These are phyloP conservation scores for Heterocephalus glaber DNA, from an alignment of 2,113 vertebrate species.

Conservation along the genomic window DNA sequence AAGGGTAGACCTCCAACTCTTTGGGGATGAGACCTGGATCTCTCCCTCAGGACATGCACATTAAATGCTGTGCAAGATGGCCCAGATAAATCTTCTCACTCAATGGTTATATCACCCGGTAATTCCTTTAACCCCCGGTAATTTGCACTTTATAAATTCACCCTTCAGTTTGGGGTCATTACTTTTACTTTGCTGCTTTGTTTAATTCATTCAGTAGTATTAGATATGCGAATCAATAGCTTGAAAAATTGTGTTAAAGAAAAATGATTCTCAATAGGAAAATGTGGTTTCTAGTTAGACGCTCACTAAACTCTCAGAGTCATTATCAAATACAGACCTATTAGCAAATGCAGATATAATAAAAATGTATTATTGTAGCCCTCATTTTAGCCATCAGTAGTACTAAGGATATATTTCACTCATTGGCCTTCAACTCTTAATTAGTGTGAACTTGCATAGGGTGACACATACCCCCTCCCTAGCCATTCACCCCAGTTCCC, in stretches of 20 bases:
- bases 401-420: neutral
- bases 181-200: conserved; percentile 56
- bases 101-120: neutral
- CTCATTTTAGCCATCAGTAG: neutral
- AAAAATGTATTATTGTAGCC: conserved; percentile 55
- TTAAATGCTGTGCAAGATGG: neutral
- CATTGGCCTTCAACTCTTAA: neutral
- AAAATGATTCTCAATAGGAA: conserved; percentile 64
- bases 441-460: neutral
- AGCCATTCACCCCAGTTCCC: neutral
- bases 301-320: conserved; percentile 48
- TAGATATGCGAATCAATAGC: conserved; percentile 52
- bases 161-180: conserved; percentile 19
- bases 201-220: conserved; percentile 74
- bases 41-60: neutral
- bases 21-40: neutral
- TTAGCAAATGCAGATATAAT: conserved; percentile 58
- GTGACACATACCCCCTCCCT: neutral
- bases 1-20: neutral
- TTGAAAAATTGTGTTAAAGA: conserved; percentile 65
- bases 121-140: neutral
- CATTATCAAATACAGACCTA: conserved; percentile 59
- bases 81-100: neutral
- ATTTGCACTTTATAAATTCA: conserved; percentile 63
- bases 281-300: conserved; percentile 60